Percentiles rank a stretch among this genome's conserved stretches.
Evolutionary conservation across 2,113 vertebrate species (phyloP).

Genomic region (Brachirus orientalis): DNA sequence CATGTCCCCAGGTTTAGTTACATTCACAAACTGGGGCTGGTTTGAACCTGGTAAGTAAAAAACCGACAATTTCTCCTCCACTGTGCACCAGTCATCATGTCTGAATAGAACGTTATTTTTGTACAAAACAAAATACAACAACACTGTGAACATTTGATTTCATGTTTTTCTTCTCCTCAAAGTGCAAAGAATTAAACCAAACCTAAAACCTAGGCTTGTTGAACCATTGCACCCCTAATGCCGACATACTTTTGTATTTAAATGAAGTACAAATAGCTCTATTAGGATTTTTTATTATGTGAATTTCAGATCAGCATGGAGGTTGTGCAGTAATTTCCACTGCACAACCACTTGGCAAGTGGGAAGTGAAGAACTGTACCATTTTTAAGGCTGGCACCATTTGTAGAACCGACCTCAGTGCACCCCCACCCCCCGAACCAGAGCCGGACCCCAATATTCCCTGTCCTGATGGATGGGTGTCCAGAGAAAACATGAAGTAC

Average conservation of each 20-base stretch:
- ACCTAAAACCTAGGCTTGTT: no score
- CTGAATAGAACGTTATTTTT: no score
- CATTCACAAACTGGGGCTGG: constrained; percentile 90
- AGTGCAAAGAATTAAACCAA: no score
- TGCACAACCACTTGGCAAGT: constrained; percentile 85
- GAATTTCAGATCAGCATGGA: constrained; percentile 74
- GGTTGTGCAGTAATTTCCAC: constrained; percentile 88
- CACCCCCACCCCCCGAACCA: constrained; percentile 71
- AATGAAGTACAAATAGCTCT: background rate
- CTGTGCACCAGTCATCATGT: no score
- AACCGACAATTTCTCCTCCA: background rate
- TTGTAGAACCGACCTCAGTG: constrained; percentile 85
- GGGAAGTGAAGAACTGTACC: constrained; percentile 90
- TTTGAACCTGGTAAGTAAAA: constrained; percentile 84
- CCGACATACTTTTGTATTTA: no score
- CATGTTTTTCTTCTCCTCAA: no score
- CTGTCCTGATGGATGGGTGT: constrained; percentile 89
- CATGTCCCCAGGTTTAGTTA: constrained; percentile 69
- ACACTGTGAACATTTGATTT: no score
- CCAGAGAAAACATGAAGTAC: constrained; percentile 71
- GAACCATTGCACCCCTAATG: no score
- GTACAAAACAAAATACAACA: no score
- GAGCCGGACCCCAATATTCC: constrained; percentile 76
- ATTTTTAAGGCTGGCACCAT: constrained; percentile 89
- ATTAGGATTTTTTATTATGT: background rate